Evolutionary conservation across 2,888 invertebrate genomes (phyloP).

Genomic region (Euplagia quadripunctaria): DNA sequence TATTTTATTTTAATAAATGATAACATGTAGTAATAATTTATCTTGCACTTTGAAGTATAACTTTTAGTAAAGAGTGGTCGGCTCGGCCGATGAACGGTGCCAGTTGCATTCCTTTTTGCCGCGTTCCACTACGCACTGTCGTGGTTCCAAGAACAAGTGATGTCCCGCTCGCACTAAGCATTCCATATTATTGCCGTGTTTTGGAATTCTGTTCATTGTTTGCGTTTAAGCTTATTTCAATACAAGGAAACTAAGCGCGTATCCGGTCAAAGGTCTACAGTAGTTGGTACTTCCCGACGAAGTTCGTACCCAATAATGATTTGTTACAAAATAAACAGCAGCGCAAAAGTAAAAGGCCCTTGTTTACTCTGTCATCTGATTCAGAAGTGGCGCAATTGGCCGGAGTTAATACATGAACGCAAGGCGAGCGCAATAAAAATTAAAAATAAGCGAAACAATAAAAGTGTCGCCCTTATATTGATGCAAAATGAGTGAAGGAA

Average conservation of each 20-base stretch:
- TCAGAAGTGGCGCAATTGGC: conserved; percentile 4
- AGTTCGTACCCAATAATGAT: neutral
- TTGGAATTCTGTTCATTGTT: conserved; percentile 84
- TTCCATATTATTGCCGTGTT: conserved; percentile 79
- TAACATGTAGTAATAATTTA: neutral
- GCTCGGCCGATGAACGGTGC: conserved; percentile 56
- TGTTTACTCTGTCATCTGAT: conserved; percentile 4
- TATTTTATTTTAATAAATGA: neutral
- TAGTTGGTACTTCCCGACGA: conserved; percentile 25
- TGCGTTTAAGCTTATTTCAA: conserved; percentile 77
- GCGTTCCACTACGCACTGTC: conserved; percentile 80
- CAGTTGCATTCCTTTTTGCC: conserved; percentile 80
- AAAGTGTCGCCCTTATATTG: conserved; percentile 69
- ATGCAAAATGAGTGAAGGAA: conserved; percentile 61
- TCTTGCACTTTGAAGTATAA: neutral
- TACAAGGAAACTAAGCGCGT: conserved; percentile 72
- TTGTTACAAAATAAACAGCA: neutral
- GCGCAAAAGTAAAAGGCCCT: neutral
- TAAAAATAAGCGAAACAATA: conserved; percentile 71
- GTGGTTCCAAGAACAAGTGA: conserved; percentile 81
- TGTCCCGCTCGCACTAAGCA: conserved; percentile 83
- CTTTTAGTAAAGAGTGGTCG: conserved; percentile 55
- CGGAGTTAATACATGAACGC: conserved; percentile 1
- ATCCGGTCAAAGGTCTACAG: conserved; percentile 73
- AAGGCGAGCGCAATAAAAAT: conserved; percentile 36